phyloP scores from a whole-genome alignment of 1,140 invertebrate species.

The Lepidotrigona ventralis region DNA sequence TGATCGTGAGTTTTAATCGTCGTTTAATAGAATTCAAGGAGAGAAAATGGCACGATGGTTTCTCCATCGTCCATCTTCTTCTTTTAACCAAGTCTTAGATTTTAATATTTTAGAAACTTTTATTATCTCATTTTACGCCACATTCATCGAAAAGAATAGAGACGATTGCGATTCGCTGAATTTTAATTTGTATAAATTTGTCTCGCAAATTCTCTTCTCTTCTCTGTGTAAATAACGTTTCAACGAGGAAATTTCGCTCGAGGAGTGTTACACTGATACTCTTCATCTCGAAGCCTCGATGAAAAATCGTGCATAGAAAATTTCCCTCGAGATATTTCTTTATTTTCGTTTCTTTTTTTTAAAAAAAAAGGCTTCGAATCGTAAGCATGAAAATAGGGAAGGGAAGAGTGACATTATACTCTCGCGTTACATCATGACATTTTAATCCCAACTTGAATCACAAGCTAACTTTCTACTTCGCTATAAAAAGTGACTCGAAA shows the following conservation, averaged over 20 bases:
- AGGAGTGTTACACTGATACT: neutral
- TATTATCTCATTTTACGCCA: no score
- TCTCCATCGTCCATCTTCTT: neutral
- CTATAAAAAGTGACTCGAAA: slow-evolving; percentile 66
- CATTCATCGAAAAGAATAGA: no score
- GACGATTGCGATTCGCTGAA: no score
- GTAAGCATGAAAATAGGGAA: neutral
- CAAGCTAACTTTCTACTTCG: slow-evolving; percentile 62
- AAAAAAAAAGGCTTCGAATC: neutral
- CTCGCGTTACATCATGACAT: slow-evolving; percentile 54
- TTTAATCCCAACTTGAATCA: slow-evolving; percentile 66
- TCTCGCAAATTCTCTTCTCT: no score
- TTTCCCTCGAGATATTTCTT: neutral
- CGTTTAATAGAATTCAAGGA: neutral
- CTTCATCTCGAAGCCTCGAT: neutral
- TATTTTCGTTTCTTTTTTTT: neutral
- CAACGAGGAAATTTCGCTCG: no score
- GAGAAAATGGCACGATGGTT: neutral
- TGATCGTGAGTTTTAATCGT: no score
- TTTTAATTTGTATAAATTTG: neutral
- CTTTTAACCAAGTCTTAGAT: neutral
- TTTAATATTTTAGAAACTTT: neutral
- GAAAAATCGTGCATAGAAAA: neutral
- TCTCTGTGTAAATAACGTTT: no score
- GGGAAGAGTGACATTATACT: slow-evolving; percentile 11